These are phyloP conservation scores for Fringilla coelebs DNA, from an alignment of 2,797 vertebrate species.

Conservation along the genomic window DNA sequence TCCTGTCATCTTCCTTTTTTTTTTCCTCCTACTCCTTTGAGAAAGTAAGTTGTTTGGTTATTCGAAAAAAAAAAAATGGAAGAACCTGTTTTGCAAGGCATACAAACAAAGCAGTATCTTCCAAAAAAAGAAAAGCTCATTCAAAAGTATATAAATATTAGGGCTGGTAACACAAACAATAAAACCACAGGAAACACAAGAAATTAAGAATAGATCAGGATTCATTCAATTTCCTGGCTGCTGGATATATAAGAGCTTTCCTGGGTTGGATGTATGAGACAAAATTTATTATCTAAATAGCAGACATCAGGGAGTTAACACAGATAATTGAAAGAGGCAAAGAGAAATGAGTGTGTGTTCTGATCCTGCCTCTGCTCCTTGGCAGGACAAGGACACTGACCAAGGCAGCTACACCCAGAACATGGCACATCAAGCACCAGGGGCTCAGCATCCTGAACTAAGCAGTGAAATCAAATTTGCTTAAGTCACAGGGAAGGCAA, in stretches of 20 bases:
- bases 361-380: neutral
- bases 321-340: neutral
- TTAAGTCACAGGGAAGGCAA: neutral
- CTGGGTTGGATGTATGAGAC: neutral
- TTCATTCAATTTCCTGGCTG: conserved; percentile 34
- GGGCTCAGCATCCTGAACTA: neutral
- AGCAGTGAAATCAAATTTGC: neutral
- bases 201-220: conserved; percentile 59
- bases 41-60: conserved; percentile 40
- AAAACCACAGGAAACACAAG: conserved; percentile 60
- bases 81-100: conserved; percentile 62
- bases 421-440: rapidly evolving
- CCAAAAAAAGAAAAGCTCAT: conserved; percentile 57
- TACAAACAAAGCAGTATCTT: conserved; percentile 38
- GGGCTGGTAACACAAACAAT: conserved; percentile 56
- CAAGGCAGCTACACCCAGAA: neutral
- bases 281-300: neutral
- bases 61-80: neutral
- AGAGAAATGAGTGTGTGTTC: neutral
- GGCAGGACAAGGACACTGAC: neutral
- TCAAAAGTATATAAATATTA: conserved; percentile 62
- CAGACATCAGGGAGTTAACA: neutral
- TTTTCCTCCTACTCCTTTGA: conserved; percentile 18
- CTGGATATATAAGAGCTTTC: neutral
- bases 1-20: conserved; percentile 1